phyloP scores from a whole-genome alignment of 2,888 invertebrate genomes.

The Limenitis camilla region DNA sequence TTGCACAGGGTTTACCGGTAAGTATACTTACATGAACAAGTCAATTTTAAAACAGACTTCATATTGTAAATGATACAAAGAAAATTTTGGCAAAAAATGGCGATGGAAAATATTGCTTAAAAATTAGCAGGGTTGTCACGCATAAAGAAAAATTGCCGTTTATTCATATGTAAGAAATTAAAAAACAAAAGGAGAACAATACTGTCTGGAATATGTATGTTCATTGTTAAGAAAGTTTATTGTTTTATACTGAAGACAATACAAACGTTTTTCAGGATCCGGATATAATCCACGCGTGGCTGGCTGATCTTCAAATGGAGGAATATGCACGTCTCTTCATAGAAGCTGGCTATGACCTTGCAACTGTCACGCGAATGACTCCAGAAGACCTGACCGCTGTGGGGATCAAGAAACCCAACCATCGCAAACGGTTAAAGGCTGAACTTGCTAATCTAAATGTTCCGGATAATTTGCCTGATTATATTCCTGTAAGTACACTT shows the following conservation, averaged over 20 bases:
- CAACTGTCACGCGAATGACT: slow-evolving; percentile 98
- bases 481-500: slow-evolving; percentile 83
- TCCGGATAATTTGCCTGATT: slow-evolving; percentile 95
- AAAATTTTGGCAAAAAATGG: not conserved
- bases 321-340: slow-evolving; percentile 95
- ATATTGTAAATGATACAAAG: not conserved
- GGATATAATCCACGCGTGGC: slow-evolving; percentile 95
- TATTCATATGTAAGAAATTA: too few species aligned
- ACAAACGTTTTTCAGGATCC: slow-evolving; percentile 78
- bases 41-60: not conserved
- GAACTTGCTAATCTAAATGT: slow-evolving; percentile 96
- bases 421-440: slow-evolving; percentile 95
- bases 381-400: slow-evolving; percentile 94
- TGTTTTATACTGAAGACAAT: too few species aligned
- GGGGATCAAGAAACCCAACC: slow-evolving; percentile 97
- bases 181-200: too few species aligned
- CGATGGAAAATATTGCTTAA: too few species aligned
- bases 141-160: too few species aligned
- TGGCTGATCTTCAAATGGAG: slow-evolving; percentile 94
- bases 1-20: slow-evolving; percentile 83
- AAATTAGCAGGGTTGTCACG: too few species aligned
- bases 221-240: too few species aligned
- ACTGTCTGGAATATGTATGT: too few species aligned
- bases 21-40: slow-evolving; percentile 46
- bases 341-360: slow-evolving; percentile 97